Evolutionary conservation across 1,140 invertebrate species (phyloP), one percentile per base, ranked within the genome.

Genomic region (Drosophila punjabiensis): DNA sequence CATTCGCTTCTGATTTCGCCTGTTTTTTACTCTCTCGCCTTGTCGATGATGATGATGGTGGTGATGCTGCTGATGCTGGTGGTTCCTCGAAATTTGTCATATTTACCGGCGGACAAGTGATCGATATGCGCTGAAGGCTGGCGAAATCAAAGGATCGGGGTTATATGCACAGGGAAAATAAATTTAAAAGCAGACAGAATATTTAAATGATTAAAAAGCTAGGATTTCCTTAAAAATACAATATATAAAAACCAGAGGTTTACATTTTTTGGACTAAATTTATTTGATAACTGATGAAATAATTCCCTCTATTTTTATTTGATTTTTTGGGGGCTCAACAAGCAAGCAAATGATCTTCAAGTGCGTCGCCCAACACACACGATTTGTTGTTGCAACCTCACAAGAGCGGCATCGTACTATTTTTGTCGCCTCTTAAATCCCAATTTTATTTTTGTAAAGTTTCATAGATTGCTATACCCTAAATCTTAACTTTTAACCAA

Each of bases 11-110:
- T 90, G 85, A 88, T 90, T 90, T 90, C 76, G 66, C 76, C 82
- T 62, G 33, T 63, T 45, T 66, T 58, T 79, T 71, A 18, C 20
- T 20, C 37, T 67, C 52, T 59, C 16, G 28, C 18, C 13, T 8
- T 24, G 33, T 39, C 20, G 55, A 58, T 56, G 53, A 24, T 20
- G 53, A 47, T 48, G 41, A 3, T 33, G 43, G 0, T 52, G 60
- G 13, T 62, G 60, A 0, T 30, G 37, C 28, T 64, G 47, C 63
- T 30, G 37, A 20, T 64, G 47, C 63, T 80, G 71, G 56, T 73
- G 67, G 64, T 75, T 74, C 45, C 56, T 53, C 75, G 33, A 90
- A 90, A 90, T 90, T 90, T 90, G 86, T 90, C 86, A 90, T 90
- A 90, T 90, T 89, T 89, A 85, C 77, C 73, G 56, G 66, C 81